phyloP scores from a whole-genome alignment of 1,140 invertebrate genomes.

The Neelides sp. region DNA sequence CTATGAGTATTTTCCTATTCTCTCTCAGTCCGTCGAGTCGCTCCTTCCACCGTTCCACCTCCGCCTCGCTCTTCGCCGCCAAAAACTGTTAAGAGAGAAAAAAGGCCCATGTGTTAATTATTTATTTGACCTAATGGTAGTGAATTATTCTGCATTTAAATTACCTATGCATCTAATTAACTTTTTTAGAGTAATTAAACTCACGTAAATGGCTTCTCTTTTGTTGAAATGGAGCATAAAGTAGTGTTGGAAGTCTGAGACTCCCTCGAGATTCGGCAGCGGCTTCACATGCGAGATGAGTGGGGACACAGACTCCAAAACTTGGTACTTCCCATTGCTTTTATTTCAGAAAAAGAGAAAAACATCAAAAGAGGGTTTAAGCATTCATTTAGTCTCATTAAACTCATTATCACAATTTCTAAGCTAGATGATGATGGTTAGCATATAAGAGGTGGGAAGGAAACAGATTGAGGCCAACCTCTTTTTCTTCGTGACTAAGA shows the following conservation, averaged over 20 bases:
- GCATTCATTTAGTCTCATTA: neutral
- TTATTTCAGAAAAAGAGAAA: slow-evolving; percentile 4
- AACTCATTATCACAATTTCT: neutral
- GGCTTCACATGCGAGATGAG: slow-evolving; percentile 21
- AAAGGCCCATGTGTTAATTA: neutral
- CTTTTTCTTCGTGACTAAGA: slow-evolving; percentile 28
- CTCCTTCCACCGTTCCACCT: slow-evolving; percentile 27
- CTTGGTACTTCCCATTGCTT: slow-evolving; percentile 28
- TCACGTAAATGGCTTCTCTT: slow-evolving; percentile 29
- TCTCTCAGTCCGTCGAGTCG: slow-evolving; percentile 20
- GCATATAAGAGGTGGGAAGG: neutral
- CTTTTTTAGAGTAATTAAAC: neutral
- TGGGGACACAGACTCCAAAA: slow-evolving; percentile 18
- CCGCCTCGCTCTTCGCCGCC: slow-evolving; percentile 25
- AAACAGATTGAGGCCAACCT: slow-evolving; percentile 13
- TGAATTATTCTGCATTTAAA: neutral
- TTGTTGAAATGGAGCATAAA: slow-evolving; percentile 30
- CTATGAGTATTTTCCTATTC: slow-evolving; percentile 13
- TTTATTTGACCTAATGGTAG: neutral
- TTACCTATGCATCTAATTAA: neutral
- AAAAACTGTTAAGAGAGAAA: slow-evolving; percentile 21
- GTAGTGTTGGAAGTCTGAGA: slow-evolving; percentile 29
- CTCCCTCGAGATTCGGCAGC: slow-evolving; percentile 26
- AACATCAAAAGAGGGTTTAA: neutral
- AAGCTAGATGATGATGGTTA: neutral